Conservation (phyloP, 2,888 invertebrate species). For the Norana najaformis region DNA sequence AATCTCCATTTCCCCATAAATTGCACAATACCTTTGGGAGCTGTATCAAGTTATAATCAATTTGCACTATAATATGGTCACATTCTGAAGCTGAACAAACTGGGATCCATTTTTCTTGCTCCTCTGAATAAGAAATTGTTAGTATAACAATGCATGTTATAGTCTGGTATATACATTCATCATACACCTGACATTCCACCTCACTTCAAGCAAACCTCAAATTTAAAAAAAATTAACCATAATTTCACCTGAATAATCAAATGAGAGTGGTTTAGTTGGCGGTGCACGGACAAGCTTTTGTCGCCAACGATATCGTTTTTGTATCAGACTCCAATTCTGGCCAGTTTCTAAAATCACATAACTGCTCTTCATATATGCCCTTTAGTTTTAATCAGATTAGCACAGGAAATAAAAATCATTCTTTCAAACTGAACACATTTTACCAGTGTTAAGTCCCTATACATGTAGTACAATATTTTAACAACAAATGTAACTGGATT, state of each 20-base stretch:
- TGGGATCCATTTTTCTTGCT: not conserved
- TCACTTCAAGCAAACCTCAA: not conserved
- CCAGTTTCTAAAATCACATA: slow-evolving; percentile 19
- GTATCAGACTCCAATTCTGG: not conserved
- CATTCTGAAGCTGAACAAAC: not conserved
- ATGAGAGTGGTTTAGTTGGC: slow-evolving; percentile 38
- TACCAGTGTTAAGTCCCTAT: not conserved
- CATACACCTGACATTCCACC: not conserved
- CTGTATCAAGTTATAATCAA: not conserved
- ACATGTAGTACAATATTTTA: not conserved
- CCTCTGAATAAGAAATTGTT: not conserved
- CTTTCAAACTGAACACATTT: not conserved
- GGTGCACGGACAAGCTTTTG: slow-evolving; percentile 32
- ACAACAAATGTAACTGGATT: not conserved
- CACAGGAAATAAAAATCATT: not conserved
- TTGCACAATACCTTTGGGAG: not conserved
- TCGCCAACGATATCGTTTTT: slow-evolving; percentile 29
- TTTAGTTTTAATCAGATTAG: not conserved
- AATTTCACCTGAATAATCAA: slow-evolving; percentile 39
- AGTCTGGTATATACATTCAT: not conserved
- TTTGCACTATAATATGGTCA: not conserved
- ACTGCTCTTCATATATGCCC: not conserved
- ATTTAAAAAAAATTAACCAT: not conserved
- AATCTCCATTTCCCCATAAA: not conserved
- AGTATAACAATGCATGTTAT: not conserved